These are phyloP conservation scores for Drosophila fungiperda DNA, from an alignment of 2,888 invertebrate genomes.

Conservation along the genomic window DNA sequence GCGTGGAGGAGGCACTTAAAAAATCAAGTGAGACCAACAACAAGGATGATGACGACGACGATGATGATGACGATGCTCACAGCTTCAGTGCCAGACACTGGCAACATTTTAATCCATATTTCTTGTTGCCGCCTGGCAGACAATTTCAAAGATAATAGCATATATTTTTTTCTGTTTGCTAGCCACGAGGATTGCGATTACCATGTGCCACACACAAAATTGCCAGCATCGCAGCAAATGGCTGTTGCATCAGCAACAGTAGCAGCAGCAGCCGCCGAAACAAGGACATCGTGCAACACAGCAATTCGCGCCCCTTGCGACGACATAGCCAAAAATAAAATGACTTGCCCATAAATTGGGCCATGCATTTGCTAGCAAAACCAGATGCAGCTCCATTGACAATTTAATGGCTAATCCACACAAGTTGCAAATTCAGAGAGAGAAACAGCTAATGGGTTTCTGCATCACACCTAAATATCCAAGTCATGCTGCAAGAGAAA, in stretches of 20 bases:
- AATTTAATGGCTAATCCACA: slow-evolving; percentile 2
- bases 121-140: slow-evolving; percentile 81
- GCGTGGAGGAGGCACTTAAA: slow-evolving; percentile 66
- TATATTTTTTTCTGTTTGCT: slow-evolving; percentile 49
- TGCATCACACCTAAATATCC: not conserved
- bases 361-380: slow-evolving; percentile 39
- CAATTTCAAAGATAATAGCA: slow-evolving; percentile 83
- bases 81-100: slow-evolving; percentile 33
- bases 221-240: slow-evolving; percentile 47
- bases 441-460: not conserved
- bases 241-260: slow-evolving; percentile 38
- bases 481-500: not conserved
- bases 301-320: slow-evolving; percentile 63
- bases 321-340: slow-evolving; percentile 67
- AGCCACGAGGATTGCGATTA: slow-evolving; percentile 64
- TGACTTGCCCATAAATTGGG: slow-evolving; percentile 69
- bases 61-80: not conserved
- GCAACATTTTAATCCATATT: slow-evolving; percentile 83
- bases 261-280: slow-evolving; percentile 23
- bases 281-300: slow-evolving; percentile 46
- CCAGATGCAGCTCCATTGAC: slow-evolving; percentile 26
- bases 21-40: slow-evolving; percentile 63
- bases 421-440: not conserved
- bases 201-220: slow-evolving; percentile 62
- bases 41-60: slow-evolving; percentile 30